phyloP scores from a whole-genome alignment of 2,113 vertebrate genomes.

The Tetrax tetrax region DNA sequence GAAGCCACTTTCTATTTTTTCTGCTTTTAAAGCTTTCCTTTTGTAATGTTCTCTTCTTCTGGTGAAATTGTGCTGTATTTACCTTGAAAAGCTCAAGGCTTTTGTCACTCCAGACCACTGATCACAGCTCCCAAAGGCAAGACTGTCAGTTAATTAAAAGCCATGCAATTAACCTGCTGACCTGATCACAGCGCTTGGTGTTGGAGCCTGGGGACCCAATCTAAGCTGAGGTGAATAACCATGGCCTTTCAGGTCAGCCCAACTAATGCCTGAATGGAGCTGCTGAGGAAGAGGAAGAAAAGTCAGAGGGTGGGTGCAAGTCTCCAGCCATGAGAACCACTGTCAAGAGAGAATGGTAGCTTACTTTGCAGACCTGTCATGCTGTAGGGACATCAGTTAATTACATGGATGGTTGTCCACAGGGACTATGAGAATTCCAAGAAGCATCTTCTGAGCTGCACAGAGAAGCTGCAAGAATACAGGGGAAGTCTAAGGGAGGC shows the following conservation, averaged over 20 bases:
- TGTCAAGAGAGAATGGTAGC: background rate
- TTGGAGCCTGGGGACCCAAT: background rate
- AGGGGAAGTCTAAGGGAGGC: background rate
- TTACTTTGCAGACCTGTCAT: rapidly evolving
- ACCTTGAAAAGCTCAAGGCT: background rate
- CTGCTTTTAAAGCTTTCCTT: background rate
- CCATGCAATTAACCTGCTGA: background rate
- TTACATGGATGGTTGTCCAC: background rate
- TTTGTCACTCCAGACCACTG: background rate
- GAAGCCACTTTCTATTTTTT: background rate
- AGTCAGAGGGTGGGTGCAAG: background rate
- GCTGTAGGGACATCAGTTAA: background rate
- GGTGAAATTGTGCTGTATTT: background rate
- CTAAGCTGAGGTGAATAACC: background rate
- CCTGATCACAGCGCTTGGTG: background rate
- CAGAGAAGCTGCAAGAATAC: background rate
- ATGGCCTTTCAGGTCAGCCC: background rate
- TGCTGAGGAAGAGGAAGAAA: background rate
- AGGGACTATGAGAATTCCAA: background rate
- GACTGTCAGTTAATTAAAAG: background rate
- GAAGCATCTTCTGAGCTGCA: background rate
- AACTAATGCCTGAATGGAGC: background rate
- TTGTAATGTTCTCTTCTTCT: background rate
- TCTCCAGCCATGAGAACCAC: background rate
- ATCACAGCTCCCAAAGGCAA: background rate